Conservation (phyloP, 1,140 invertebrate species). For the Pseudomyrmex cubaensis region DNA sequence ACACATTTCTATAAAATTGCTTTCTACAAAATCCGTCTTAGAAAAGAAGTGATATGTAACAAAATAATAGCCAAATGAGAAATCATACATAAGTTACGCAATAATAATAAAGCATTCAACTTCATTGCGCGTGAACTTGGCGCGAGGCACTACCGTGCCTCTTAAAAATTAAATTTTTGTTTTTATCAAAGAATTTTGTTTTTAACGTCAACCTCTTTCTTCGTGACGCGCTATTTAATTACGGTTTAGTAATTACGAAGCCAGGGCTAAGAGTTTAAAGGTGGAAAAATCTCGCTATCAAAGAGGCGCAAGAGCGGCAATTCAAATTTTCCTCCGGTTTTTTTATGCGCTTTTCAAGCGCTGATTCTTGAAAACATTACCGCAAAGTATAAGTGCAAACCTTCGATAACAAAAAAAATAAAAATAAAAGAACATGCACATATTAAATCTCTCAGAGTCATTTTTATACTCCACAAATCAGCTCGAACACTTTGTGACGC, state of each 20-base stretch:
- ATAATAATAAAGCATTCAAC: too few relatives aligned
- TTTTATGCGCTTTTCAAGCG: slow-evolving; percentile 17
- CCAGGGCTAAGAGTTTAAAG: slow-evolving; percentile 21
- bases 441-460: neutral
- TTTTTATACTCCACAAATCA: too few relatives aligned
- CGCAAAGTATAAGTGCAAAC: too few relatives aligned
- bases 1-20: too few relatives aligned
- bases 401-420: too few relatives aligned
- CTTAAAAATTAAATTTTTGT: too few relatives aligned
- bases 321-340: slow-evolving; percentile 25
- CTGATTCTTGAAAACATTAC: slow-evolving; percentile 19
- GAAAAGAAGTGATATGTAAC: too few relatives aligned
- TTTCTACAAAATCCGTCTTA: too few relatives aligned
- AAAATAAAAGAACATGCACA: neutral
- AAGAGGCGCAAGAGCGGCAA: slow-evolving; percentile 10
- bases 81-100: too few relatives aligned
- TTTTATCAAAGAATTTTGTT: neutral
- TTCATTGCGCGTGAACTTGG: too few relatives aligned
- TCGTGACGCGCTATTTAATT: slow-evolving; percentile 12
- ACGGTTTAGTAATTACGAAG: slow-evolving; percentile 22
- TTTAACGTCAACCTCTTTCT: neutral
- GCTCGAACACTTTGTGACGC: neutral
- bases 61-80: too few relatives aligned
- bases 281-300: slow-evolving; percentile 26
- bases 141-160: too few relatives aligned